Evolutionary conservation across 2,888 invertebrate genomes (phyloP), one percentile per base, ranked within the genome.

Genomic region (Allophyes oxyacanthae): DNA sequence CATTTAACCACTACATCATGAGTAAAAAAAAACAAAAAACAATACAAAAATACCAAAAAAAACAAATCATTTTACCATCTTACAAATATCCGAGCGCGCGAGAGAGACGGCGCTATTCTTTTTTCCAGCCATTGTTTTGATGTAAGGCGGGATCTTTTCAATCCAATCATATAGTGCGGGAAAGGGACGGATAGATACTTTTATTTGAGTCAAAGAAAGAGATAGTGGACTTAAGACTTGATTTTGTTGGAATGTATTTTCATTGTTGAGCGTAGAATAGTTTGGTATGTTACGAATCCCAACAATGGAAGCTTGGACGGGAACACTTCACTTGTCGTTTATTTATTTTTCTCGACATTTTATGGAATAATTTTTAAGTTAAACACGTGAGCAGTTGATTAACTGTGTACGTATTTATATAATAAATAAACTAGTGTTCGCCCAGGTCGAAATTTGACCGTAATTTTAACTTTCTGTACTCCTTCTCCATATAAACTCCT

Each of bases 101-200:
- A 73, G 36, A 9, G 64, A 67, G 75, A 64, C 28, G n/a, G 6
- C 40, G n/a, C 30, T 8, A 51, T 75, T 64, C 64, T 83, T 80
- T 79, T 79, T 66, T 48, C 36, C 48, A 25, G 9, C 82, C 78
- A 86, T 88, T 88, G 88, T 88, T 81, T 82, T 71, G 65, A 63
- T 78, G 77, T 79, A 76, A 85, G 89, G 89, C 85, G 89, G 79
- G 72, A 83, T 85, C 74, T 85, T 86, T 87, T 87, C 80, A 72
- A 63, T 54, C 89, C 87, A 88, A 88, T 88, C 77, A 60, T 64
- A 64, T 33, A 10, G 15, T 55, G 85, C 25, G 41, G 30, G 82
- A 87, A 44, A 48, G 80, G 67, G 86, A 84, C 14, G 37, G 67
- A 30, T 13, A 54, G 1, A 64, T 65, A 57, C 46, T 74, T 79